Evolutionary conservation across 2,797 vertebrate species (phyloP), one percentile per base, ranked within the genome.

Genomic region (Myotis daubentonii): DNA sequence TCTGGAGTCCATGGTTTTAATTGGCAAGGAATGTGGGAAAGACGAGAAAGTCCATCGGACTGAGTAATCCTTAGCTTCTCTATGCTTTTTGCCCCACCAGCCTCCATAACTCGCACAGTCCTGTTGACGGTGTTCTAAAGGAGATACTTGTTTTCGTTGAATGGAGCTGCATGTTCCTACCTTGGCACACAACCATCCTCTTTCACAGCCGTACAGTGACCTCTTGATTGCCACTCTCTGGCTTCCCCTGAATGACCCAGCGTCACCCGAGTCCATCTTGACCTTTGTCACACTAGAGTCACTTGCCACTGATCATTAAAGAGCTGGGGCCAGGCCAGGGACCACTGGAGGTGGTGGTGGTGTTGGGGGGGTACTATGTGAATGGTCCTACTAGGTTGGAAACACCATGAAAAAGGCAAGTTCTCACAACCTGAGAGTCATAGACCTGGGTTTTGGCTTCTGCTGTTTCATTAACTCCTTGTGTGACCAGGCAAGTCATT

Each of bases 101-200:
- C 22, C 6, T 2, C 6, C 13, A 3, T 30, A 22, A 44, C 5
- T 49, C 10, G 1, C 3, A 2, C 0, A 28, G 78, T 25, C 28
- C 65, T 16, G 13, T 6, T 0, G 2, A 57, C 16, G 23, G 9
- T 28, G 5, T 89, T 49, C 66, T 38, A n/a, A 47, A 65, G 72
- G 75, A 80, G n/a, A 16, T 19, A 12, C 16, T 70, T 72, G 60
- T 33, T 68, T 78, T 70, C 19, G 8, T 17, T 55, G 47, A 74
- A 57, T 47, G 68, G 49, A 41, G 7, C 71, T 28, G 66, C 65
- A 8, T 5, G 11, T 33, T 71, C 71, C 38, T 87, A 41, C 25
- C 60, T 20, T 8, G 9, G 33, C 20, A 17, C 55, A 23, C 12
- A 22, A 12, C 20, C 38, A n/a, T 71, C 13, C 7, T 17, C 55